phyloP scores from a whole-genome alignment of 2,113 vertebrate species.

The Phodopus roborovskii region DNA sequence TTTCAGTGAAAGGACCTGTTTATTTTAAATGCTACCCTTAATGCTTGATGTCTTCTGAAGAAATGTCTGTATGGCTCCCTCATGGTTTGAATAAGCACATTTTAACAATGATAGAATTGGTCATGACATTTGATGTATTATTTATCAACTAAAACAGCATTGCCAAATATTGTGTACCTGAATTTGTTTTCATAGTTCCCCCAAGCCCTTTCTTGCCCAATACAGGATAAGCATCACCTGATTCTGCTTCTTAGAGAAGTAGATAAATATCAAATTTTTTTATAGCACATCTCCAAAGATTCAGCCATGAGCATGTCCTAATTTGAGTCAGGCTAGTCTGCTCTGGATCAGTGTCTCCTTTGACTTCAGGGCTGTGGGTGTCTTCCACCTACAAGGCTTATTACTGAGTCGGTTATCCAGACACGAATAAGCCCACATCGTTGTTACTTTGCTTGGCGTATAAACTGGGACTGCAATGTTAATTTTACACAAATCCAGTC shows the following conservation, averaged over 20 bases:
- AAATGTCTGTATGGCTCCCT: not conserved
- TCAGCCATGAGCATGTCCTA: slow-evolving; percentile 37
- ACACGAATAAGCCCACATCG: slow-evolving; percentile 71
- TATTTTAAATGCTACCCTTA: not conserved
- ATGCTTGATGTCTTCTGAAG: not conserved
- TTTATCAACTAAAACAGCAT: not conserved
- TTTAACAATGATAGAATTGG: not conserved
- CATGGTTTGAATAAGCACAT: not conserved
- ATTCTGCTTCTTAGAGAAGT: slow-evolving; percentile 65
- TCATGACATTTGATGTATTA: not conserved
- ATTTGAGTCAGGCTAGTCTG: slow-evolving; percentile 60
- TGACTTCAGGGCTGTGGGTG: slow-evolving; percentile 48
- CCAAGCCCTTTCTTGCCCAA: slow-evolving; percentile 36
- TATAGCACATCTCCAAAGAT: slow-evolving; percentile 28
- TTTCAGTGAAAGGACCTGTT: not conserved
- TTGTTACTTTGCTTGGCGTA: slow-evolving; percentile 55
- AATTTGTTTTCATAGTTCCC: not conserved
- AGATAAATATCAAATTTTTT: slow-evolving; percentile 59
- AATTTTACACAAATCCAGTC: slow-evolving; percentile 3
- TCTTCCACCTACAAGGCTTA: slow-evolving; percentile 56
- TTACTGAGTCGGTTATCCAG: slow-evolving; percentile 67
- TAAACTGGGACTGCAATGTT: slow-evolving; percentile 58
- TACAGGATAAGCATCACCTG: not conserved
- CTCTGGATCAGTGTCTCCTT: slow-evolving; percentile 60
- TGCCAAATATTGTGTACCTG: not conserved